Conservation (phyloP, 2,888 invertebrate genomes). For the Liopterus haemorrhoidalis region DNA sequence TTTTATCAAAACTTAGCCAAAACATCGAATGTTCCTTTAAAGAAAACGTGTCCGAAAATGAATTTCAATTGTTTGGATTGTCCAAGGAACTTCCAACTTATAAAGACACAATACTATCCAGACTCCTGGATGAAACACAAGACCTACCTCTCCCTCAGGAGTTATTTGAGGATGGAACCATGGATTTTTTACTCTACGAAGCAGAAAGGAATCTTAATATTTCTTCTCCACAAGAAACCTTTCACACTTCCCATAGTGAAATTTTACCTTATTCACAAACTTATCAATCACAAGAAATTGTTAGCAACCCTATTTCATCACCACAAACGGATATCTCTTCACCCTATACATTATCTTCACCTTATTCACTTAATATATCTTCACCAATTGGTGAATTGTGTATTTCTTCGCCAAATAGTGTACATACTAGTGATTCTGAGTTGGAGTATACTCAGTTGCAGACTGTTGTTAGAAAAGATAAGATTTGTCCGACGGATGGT, state of each 20-base stretch:
- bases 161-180: constrained; percentile 33
- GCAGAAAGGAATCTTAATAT: constrained; percentile 37
- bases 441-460: constrained; percentile 19
- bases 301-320: too few species aligned
- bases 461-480: neutral
- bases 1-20: neutral
- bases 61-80: neutral
- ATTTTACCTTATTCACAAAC: too few species aligned
- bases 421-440: constrained; percentile 18
- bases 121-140: constrained; percentile 4
- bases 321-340: too few species aligned
- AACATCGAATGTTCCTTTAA: neutral
- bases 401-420: constrained; percentile 14
- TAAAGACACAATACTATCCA: neutral
- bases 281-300: too few species aligned
- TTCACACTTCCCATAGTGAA: too few species aligned
- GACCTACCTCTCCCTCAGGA: constrained; percentile 20
- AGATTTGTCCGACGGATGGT: neutral
- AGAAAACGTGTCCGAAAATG: neutral
- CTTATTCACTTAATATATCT: too few species aligned
- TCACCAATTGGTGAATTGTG: too few species aligned
- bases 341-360: too few species aligned
- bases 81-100: neutral
- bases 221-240: constrained; percentile 37
- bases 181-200: constrained; percentile 39